A percentile compares a stretch with the other conserved stretches of the same genome.
phyloP scores from a whole-genome alignment of 2,888 invertebrate species.

The Drosophila emarginata region DNA sequence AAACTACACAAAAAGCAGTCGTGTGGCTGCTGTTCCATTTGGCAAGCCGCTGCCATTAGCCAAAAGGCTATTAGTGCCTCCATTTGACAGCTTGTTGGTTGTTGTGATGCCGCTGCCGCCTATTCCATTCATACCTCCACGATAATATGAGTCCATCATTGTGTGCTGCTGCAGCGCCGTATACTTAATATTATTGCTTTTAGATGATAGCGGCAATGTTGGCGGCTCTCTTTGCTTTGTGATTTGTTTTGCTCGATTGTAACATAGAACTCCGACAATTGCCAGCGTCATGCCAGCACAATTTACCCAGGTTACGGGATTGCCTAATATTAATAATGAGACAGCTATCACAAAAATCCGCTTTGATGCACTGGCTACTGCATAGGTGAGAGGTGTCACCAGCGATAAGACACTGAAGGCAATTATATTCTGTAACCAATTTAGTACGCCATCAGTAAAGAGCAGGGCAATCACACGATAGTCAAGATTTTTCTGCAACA shows the following conservation, averaged over 20 bases:
- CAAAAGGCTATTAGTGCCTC: constrained; percentile 72
- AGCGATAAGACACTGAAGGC: constrained; percentile 96
- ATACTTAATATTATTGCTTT: constrained; percentile 81
- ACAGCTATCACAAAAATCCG: constrained; percentile 95
- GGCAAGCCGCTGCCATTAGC: constrained; percentile 76
- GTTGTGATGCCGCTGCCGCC: background rate
- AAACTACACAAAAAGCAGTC: constrained; percentile 80
- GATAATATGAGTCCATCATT: constrained; percentile 69
- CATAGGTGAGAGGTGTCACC: constrained; percentile 97
- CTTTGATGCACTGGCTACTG: constrained; percentile 97
- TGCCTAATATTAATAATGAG: constrained; percentile 92
- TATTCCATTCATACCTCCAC: constrained; percentile 54
- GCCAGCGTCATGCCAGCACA: constrained; percentile 95
- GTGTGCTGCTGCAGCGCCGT: constrained; percentile 65
- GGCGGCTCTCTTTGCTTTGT: constrained; percentile 84
- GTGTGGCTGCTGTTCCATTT: constrained; percentile 73
- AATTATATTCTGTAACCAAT: constrained; percentile 97
- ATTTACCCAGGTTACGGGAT: constrained; percentile 94
- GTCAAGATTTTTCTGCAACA: constrained; percentile 83
- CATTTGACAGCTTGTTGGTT: constrained; percentile 45
- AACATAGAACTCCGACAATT: constrained; percentile 93
- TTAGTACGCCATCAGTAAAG: constrained; percentile 91
- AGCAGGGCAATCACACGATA: constrained; percentile 86
- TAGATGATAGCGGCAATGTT: constrained; percentile 84
- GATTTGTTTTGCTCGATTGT: constrained; percentile 93